Base-by-base conservation (phyloP, 2,888 invertebrate species). In the Drosophila robusta region DNA sequence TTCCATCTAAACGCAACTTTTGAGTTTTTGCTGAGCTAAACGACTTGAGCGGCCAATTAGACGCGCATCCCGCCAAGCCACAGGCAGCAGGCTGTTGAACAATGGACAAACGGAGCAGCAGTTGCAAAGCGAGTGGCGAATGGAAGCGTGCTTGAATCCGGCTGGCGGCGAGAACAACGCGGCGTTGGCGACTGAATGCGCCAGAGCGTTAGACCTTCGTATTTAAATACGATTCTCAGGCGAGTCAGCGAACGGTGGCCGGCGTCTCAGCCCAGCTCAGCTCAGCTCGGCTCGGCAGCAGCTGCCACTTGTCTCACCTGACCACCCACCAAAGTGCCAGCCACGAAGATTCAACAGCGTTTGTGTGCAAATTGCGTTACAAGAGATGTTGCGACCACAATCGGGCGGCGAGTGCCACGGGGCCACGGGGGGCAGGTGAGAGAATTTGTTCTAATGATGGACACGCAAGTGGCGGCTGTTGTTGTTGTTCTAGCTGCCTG, bases 181-280 rank as follows among this genome's bases (percentile, higher is more conserved):
- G 87, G 71, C 84, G 82, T 85, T 89, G 81, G 70, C 85, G 90
- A 90, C 90, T 91, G 91, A 90, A 88, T 90, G 79, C 76, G 80
- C 78, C 76, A 79, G 69, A 82, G 75, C 80, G 78, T 83, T 82
- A 80, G 83, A 79, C 83, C 72, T 88, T 84, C 87, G 84, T 91
- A 89, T 90, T 90, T 90, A 90, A 90, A 89, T 90, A 81, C 89
- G 82, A 89, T 90, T 91, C 84, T 89, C 89, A 90, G 87, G 89
- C 87, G 82, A 82, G 52, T 61, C 83, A 70, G 62, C 78, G 70
- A 87, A 87, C 89, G 85, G 74, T 85, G 62, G 80, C 70, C 67
- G 65, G 64, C 61, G 49, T 44, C 45, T 61, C 41, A 39, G 73
- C 71, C 77, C 63, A 66, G 72, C 44, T 67, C 49, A 24, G 39